These are phyloP conservation scores for Nebria salina DNA, from an alignment of 2,888 invertebrate genomes.

Conservation along the genomic window DNA sequence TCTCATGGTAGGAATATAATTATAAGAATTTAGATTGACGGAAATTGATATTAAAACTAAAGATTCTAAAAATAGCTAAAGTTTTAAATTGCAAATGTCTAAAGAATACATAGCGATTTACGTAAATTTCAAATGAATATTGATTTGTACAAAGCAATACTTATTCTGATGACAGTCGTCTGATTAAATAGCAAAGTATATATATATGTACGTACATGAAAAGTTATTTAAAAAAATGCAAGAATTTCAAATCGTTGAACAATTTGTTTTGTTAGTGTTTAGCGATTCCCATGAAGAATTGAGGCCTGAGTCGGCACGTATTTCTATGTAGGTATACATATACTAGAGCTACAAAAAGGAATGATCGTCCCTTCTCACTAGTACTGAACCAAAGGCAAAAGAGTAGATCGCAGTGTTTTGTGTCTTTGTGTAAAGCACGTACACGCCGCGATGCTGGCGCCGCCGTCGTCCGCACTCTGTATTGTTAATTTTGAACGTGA, in stretches of 20 bases:
- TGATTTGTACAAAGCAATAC: not conserved
- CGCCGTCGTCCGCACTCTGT: constrained; percentile 32
- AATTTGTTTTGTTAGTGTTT: too few species aligned
- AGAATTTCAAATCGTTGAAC: not conserved
- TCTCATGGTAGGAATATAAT: not conserved
- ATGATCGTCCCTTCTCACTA: not conserved
- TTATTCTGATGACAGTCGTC: not conserved
- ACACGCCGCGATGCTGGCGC: constrained; percentile 29
- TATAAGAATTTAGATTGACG: not conserved
- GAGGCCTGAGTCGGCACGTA: not conserved
- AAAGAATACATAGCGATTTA: not conserved
- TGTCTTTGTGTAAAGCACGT: constrained; percentile 14
- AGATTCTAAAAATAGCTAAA: not conserved
- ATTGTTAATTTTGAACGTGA: constrained; percentile 46
- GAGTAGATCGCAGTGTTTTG: not conserved
- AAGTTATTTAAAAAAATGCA: not conserved
- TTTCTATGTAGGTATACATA: not conserved
- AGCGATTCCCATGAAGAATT: not conserved
- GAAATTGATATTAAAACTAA: not conserved
- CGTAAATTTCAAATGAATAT: not conserved
- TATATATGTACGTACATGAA: too few species aligned
- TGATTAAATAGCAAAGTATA: not conserved
- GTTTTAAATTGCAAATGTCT: not conserved
- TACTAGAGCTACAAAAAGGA: not conserved
- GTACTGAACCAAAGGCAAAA: too few species aligned